Evolutionary conservation across 2,797 vertebrate species (phyloP).

Genomic region (Phaenicophaeus curvirostris): DNA sequence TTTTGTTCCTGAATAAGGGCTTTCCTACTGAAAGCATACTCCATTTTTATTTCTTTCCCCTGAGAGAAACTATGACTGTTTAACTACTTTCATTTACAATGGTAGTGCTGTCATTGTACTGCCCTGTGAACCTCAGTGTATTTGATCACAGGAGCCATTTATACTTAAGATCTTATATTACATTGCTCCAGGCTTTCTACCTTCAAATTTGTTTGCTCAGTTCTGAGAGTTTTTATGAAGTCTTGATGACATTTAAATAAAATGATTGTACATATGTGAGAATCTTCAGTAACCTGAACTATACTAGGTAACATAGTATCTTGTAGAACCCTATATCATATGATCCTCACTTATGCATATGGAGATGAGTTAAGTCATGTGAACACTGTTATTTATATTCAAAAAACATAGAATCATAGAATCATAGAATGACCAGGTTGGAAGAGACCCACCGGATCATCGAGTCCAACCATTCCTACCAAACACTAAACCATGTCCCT

Average conservation of each 20-base stretch:
- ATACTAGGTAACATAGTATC: not conserved
- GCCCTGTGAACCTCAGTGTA: not conserved
- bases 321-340: not conserved
- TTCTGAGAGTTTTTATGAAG: not conserved
- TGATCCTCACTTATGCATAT: not conserved
- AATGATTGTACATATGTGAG: not conserved
- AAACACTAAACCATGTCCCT: too few species aligned
- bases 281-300: not conserved
- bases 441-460: too few species aligned
- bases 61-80: not conserved
- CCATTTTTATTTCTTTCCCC: not conserved
- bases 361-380: not conserved
- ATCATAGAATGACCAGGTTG: too few species aligned
- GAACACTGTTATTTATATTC: not conserved
- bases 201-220: not conserved
- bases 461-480: too few species aligned
- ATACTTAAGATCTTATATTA: not conserved
- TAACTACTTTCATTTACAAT: conserved; percentile 1
- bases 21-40: not conserved
- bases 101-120: not conserved
- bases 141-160: not conserved
- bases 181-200: not conserved
- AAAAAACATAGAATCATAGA: not conserved
- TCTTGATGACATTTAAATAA: not conserved
- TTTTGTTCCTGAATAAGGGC: not conserved